Evolutionary conservation across 2,888 invertebrate genomes (phyloP).

Genomic region (Anorthoa munda): DNA sequence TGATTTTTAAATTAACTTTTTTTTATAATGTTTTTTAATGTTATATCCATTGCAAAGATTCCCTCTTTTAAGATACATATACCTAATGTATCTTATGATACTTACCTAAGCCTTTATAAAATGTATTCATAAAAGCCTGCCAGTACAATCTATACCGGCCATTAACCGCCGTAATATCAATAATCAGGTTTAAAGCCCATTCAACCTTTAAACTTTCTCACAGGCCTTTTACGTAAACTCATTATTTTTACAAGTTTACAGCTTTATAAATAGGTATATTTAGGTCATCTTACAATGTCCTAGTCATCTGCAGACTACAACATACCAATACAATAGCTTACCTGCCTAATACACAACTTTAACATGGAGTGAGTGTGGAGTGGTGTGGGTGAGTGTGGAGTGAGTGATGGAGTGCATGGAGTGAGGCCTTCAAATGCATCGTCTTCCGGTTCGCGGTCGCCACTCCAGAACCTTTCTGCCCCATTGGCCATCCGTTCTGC

Average conservation of each 20-base stretch:
- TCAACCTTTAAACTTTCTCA: conserved; percentile 28
- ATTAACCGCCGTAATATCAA: conserved; percentile 20
- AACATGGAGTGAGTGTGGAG: too few relatives aligned
- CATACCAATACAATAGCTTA: too few relatives aligned
- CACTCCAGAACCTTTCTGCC: too few relatives aligned
- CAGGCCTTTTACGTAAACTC: conserved; percentile 9
- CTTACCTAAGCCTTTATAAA: not conserved
- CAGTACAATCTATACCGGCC: not conserved
- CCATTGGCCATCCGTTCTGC: too few relatives aligned
- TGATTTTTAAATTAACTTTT: too few relatives aligned
- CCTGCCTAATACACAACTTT: too few relatives aligned
- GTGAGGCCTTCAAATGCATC: too few relatives aligned
- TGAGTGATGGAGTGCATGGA: too few relatives aligned
- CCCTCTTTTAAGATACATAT: not conserved
- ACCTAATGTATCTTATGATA: not conserved
- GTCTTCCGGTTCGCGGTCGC: too few relatives aligned
- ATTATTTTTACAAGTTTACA: conserved; percentile 1
- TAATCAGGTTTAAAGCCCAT: conserved; percentile 38
- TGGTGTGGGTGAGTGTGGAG: too few relatives aligned
- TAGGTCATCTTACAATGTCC: not conserved
- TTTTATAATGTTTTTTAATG: not conserved
- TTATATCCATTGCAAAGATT: not conserved
- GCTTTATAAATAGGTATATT: conserved; percentile 1
- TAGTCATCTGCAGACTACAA: not conserved
- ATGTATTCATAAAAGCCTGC: conserved; percentile 19